Conservation (phyloP, 2,797 vertebrate species). For the Chaetodon trifasciatus region DNA sequence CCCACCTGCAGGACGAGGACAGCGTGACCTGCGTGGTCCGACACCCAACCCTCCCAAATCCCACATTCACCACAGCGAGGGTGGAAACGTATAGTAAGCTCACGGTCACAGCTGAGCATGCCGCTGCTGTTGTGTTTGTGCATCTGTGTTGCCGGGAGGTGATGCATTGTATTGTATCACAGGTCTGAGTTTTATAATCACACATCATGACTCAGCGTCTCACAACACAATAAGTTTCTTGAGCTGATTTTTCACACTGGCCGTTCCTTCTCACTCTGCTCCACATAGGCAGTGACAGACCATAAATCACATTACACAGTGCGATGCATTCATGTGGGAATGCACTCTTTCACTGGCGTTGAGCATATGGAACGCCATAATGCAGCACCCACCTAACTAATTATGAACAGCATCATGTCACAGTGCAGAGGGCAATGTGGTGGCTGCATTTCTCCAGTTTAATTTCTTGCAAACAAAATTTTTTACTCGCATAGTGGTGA, state of each 20-base stretch:
- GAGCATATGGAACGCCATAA: constrained; percentile 34
- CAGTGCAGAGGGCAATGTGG: neutral
- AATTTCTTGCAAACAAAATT: neutral
- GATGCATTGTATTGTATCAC: constrained; percentile 41
- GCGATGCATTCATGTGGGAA: constrained; percentile 51
- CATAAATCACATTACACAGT: constrained; percentile 64
- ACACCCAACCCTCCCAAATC: constrained; percentile 74
- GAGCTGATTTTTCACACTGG: constrained; percentile 36
- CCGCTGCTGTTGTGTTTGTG: constrained; percentile 7
- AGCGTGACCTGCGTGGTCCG: constrained; percentile 76
- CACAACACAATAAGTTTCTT: constrained; percentile 50
- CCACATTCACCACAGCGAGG: constrained; percentile 49
- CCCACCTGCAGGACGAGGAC: constrained; percentile 78
- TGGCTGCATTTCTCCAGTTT: neutral
- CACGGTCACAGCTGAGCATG: neutral
- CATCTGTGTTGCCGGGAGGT: constrained; percentile 17
- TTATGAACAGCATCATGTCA: constrained; percentile 18
- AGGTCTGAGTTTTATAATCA: constrained; percentile 30
- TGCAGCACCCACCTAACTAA: constrained; percentile 30
- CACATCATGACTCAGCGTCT: constrained; percentile 65
- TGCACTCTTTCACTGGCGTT: constrained; percentile 27
- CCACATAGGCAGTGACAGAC: constrained; percentile 60
- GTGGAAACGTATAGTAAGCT: constrained; percentile 82
- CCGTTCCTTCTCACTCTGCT: constrained; percentile 57
- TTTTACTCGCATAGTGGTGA: too few relatives aligned